Percentiles rank a stretch among this genome's conserved stretches.
phyloP scores from a whole-genome alignment of 1,140 invertebrate genomes.

The Neuroterus valhalla region DNA sequence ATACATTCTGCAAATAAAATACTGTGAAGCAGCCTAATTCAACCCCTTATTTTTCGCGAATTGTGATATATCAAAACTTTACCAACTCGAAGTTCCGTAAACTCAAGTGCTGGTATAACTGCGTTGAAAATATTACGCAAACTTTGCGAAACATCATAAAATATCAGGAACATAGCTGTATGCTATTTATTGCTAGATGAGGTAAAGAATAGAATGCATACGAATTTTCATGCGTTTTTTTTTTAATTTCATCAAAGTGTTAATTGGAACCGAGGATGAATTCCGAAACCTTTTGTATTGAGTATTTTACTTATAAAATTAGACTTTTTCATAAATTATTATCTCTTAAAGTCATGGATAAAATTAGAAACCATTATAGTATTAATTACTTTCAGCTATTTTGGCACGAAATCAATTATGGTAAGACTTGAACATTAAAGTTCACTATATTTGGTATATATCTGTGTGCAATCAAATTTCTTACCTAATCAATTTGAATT shows the following conservation, averaged over 20 bases:
- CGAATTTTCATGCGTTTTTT: not conserved
- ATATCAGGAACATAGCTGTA: constrained; percentile 1
- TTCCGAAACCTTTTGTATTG: too few relatives aligned
- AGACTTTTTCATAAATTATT: too few relatives aligned
- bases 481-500: not conserved
- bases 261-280: too few relatives aligned
- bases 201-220: constrained; percentile 8
- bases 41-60: constrained; percentile 3
- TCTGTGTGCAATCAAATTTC: not conserved
- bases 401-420: not conserved
- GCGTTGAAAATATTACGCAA: constrained; percentile 22
- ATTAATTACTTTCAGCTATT: constrained; percentile 3
- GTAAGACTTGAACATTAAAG: not conserved
- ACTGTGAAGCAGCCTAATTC: constrained; percentile 18
- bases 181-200: not conserved
- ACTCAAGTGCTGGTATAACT: not conserved
- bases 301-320: too few relatives aligned
- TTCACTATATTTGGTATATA: not conserved
- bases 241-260: not conserved
- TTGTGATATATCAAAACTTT: constrained; percentile 26
- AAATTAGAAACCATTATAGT: too few relatives aligned
- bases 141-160: constrained; percentile 19
- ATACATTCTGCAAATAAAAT: constrained; percentile 15
- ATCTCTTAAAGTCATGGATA: too few relatives aligned
- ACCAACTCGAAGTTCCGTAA: constrained; percentile 20